Evolutionary conservation across 2,113 vertebrate species (phyloP).

Genomic region (Bujurquina vittata): DNA sequence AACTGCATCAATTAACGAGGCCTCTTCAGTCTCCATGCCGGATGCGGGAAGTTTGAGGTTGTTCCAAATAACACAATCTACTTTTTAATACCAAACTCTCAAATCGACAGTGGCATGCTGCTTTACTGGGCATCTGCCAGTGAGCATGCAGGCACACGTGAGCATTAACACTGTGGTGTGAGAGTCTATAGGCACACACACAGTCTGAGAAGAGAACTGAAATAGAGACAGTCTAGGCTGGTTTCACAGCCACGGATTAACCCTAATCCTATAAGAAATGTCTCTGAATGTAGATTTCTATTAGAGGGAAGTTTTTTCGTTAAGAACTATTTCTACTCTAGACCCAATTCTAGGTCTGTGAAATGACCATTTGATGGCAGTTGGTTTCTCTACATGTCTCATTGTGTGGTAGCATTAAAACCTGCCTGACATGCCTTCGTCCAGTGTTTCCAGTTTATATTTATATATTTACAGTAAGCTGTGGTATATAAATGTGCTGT

Average conservation of each 20-base stretch:
- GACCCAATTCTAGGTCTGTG: conserved; percentile 6
- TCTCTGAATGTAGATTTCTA: conserved; percentile 62
- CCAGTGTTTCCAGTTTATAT: neutral
- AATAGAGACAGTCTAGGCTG: conserved; percentile 40
- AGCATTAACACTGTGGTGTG: neutral
- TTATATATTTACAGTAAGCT: too few relatives aligned
- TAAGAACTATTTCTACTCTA: conserved; percentile 26
- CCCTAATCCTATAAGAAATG: conserved; percentile 67
- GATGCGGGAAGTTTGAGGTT: conserved; percentile 37
- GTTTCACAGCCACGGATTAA: conserved; percentile 68
- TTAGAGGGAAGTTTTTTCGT: conserved; percentile 25
- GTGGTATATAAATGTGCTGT: too few relatives aligned
- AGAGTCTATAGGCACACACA: conserved; percentile 13
- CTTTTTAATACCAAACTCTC: conserved; percentile 49
- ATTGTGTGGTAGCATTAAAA: neutral
- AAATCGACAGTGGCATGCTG: neutral
- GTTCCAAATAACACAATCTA: conserved; percentile 50
- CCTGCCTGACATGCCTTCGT: neutral
- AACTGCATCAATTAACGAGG: conserved; percentile 48
- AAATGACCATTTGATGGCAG: conserved; percentile 9
- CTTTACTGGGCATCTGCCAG: conserved; percentile 30
- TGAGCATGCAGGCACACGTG: neutral
- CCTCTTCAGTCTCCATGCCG: conserved; percentile 24
- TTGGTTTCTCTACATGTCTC: neutral
- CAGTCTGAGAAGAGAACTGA: conserved; percentile 36